Percentiles rank a stretch among this genome's conserved stretches.
Conservation (phyloP, 2,888 invertebrate genomes). For the Cheilosia scutellata region DNA sequence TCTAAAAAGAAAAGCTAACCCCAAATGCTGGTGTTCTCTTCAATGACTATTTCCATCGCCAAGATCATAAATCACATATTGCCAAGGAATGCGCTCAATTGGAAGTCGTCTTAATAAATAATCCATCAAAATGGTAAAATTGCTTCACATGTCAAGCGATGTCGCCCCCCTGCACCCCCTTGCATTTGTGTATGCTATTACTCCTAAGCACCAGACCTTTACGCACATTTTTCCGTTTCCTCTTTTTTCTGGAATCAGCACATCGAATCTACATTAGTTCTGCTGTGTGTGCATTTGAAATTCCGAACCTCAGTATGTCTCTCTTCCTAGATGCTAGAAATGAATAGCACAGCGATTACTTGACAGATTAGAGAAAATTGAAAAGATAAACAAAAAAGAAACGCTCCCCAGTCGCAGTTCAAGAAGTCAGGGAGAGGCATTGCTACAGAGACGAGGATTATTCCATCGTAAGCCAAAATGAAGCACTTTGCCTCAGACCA, state of each 20-base stretch:
- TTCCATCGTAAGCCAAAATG: conserved; percentile 48
- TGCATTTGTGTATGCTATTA: neutral
- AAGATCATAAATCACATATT: conserved; percentile 56
- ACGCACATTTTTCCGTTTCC: conserved; percentile 59
- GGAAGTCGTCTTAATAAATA: conserved; percentile 57
- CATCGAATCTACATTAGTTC: conserved; percentile 51
- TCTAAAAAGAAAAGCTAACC: neutral
- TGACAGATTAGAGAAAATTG: conserved; percentile 61
- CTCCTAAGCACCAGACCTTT: conserved; percentile 18
- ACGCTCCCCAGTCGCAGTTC: neutral
- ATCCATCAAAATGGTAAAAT: conserved; percentile 61
- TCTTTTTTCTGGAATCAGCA: conserved; percentile 59
- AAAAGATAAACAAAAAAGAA: conserved; percentile 30
- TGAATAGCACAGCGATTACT: conserved; percentile 61
- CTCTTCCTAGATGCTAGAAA: conserved; percentile 44
- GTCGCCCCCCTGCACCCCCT: neutral
- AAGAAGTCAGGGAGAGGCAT: conserved; percentile 12
- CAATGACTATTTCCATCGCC: conserved; percentile 24
- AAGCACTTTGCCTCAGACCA: conserved; percentile 45
- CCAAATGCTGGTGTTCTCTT: neutral
- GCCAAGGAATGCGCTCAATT: conserved; percentile 40
- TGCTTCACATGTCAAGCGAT: conserved; percentile 50
- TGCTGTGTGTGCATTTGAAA: conserved; percentile 44
- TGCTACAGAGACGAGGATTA: conserved; percentile 27
- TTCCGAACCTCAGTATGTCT: conserved; percentile 53